Conservation (phyloP, 2,888 invertebrate genomes). For the Melipona beecheii region DNA sequence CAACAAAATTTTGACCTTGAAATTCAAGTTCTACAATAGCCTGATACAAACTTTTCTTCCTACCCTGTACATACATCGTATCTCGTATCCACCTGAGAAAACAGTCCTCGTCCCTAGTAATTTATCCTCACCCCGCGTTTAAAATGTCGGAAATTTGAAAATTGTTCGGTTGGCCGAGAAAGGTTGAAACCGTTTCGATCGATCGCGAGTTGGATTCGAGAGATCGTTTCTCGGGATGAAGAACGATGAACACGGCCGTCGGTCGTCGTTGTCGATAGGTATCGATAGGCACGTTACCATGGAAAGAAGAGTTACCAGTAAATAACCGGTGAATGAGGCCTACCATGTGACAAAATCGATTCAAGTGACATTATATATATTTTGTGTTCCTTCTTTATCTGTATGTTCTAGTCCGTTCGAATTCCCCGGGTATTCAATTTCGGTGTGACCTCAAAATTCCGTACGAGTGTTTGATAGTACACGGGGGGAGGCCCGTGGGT, state of each 20-base stretch:
- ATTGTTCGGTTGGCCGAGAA: too few relatives aligned
- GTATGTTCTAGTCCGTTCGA: constrained; percentile 68
- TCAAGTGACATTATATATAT: constrained; percentile 76
- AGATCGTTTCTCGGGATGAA: neutral
- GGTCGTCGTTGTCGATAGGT: constrained; percentile 10
- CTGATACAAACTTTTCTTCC: too few relatives aligned
- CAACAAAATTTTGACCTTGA: too few relatives aligned
- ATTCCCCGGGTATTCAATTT: constrained; percentile 36
- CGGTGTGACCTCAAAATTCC: constrained; percentile 69
- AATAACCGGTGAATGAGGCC: constrained; percentile 72
- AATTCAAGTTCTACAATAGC: too few relatives aligned
- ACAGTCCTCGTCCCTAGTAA: too few relatives aligned
- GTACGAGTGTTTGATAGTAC: constrained; percentile 50
- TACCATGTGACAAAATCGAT: constrained; percentile 80
- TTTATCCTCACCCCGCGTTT: too few relatives aligned
- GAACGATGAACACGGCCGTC: constrained; percentile 25
- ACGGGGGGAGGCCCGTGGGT: constrained; percentile 9
- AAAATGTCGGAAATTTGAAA: too few relatives aligned
- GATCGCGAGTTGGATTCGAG: too few relatives aligned
- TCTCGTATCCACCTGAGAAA: too few relatives aligned
- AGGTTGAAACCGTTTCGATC: too few relatives aligned
- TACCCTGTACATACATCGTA: too few relatives aligned
- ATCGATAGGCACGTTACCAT: constrained; percentile 70
- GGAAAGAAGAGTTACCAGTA: constrained; percentile 61
- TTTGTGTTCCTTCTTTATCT: constrained; percentile 69